Evolutionary conservation across 2,113 vertebrate species (phyloP).

Genomic region (Crotalus tigris): DNA sequence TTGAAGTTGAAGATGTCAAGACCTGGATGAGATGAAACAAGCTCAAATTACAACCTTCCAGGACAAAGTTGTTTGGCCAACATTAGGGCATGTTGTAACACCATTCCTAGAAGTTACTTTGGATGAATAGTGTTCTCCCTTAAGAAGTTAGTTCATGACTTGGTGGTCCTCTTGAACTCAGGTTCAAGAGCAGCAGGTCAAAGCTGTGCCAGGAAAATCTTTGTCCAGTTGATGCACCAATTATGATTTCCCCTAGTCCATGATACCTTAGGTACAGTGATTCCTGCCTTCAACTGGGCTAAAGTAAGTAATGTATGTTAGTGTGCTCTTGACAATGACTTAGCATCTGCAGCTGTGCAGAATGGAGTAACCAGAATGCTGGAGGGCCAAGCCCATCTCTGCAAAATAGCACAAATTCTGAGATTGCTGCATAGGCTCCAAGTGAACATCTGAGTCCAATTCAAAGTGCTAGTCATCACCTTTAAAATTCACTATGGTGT

Average conservation of each 20-base stretch:
- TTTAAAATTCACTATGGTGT: not conserved
- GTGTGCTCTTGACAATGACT: not conserved
- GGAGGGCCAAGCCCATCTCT: not conserved
- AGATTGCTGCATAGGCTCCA: not conserved
- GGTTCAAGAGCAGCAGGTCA: not conserved
- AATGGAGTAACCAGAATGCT: not conserved
- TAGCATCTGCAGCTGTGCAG: not conserved
- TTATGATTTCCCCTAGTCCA: not conserved
- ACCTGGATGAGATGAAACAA: not conserved
- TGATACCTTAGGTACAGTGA: not conserved
- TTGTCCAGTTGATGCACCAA: not conserved
- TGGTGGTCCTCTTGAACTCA: not conserved
- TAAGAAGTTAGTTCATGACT: not conserved
- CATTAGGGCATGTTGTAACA: not conserved
- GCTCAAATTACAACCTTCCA: not conserved
- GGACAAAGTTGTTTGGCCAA: not conserved
- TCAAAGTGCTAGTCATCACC: not conserved
- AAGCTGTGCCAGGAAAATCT: not conserved
- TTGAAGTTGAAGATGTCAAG: not conserved
- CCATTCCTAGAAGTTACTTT: not conserved
- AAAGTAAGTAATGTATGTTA: not conserved
- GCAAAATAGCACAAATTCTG: not conserved
- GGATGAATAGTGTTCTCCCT: not conserved
- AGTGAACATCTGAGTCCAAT: not conserved
- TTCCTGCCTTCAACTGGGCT: not conserved